Evolutionary conservation across 2,797 vertebrate species (phyloP), one percentile per base, ranked within the genome.

Genomic region (Hyperoplus lanceolatus): DNA sequence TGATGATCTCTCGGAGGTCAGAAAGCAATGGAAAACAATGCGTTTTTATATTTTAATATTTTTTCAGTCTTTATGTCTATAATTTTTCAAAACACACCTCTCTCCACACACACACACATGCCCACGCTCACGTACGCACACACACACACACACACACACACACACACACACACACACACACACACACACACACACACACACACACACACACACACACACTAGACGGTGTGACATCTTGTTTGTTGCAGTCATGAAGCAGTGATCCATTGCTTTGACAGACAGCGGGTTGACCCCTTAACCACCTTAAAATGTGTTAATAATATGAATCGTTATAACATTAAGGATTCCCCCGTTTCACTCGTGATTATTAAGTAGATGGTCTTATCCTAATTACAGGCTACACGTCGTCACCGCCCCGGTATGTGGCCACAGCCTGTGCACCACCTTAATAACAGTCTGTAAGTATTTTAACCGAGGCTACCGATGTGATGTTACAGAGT

Each of bases 1-100:
- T 94, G 90, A 53, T 87, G 94, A 94, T 90, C 86, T 58, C 46
- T 49, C 38, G 36, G 76, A 82, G 60, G 51, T 58, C 15, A 51
- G 49, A 56, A 65, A 69, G 9, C 39, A 42, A 51, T 74, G 13
- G 45, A 74, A 71, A 77, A 62, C 58, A 67, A n/a, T 62, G 41
- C 10, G 10, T 46, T 8, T 75, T 61, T 12, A 29, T 29, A 29
- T 29, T 38, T 71, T 50, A 0, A 6, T 61, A 70, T 55, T 3
- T 58, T 57, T 59, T 29, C 29, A 29, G 29, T 29, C 21, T 78
- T 21, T 38, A 5, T 50, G 58, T 18, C 53, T 80, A 1, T 48
- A n/a, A 39, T 66, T 64, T 46, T 66, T 59, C 5, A n/a, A 29
- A 21, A 75, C 13, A 53, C 4, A 3, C 8, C 16, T 16, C 41